Conservation (phyloP, 1,140 invertebrate genomes). For the Habropoda laboriosa region DNA sequence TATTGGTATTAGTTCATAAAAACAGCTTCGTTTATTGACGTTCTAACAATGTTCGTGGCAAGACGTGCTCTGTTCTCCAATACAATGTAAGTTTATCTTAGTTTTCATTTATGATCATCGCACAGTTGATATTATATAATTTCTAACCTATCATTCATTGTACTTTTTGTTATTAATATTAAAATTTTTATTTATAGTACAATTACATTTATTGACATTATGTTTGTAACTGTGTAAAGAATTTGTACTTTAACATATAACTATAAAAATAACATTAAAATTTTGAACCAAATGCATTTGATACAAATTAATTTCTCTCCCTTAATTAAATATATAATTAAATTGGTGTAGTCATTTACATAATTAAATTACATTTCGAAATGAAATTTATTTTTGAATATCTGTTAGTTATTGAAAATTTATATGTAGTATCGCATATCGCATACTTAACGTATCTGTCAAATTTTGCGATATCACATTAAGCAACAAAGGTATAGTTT, state of each 20-base stretch:
- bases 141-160: constrained; percentile 61
- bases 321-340: constrained; percentile 11
- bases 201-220: background rate
- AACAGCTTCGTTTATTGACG: background rate
- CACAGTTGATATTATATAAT: constrained; percentile 69
- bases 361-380: background rate
- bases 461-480: background rate
- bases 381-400: background rate
- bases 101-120: background rate
- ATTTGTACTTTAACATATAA: background rate
- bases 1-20: background rate
- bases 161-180: background rate
- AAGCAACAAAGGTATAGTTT: background rate
- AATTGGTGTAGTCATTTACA: background rate
- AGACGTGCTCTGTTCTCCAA: constrained; percentile 61
- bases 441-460: background rate
- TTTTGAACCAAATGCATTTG: background rate
- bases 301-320: background rate
- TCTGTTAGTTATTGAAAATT: background rate
- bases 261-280: background rate
- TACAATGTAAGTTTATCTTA: constrained; percentile 63
- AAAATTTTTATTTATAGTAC: background rate
- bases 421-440: background rate
- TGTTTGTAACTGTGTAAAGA: background rate
- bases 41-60: constrained; percentile 65